A percentile compares a stretch with the other conserved stretches of the same genome.
phyloP scores from a whole-genome alignment of 1,140 invertebrate genomes.

The Drosophila obscura region DNA sequence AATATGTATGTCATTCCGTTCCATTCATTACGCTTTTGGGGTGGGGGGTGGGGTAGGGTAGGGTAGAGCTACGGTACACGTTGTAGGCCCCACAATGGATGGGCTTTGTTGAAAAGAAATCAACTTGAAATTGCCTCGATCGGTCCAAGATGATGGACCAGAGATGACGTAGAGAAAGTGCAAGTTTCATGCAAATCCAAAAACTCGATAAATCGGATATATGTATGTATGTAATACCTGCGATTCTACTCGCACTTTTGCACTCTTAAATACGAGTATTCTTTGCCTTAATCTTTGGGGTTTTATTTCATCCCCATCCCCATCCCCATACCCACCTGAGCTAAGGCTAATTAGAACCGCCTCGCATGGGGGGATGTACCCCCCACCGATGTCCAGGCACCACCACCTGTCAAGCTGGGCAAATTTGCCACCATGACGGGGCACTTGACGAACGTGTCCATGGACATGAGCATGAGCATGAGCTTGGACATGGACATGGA shows the following conservation, averaged over 20 bases:
- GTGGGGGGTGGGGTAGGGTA: too few species aligned
- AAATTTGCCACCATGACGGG: constrained; percentile 48
- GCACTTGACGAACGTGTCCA: constrained; percentile 24
- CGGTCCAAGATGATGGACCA: constrained; percentile 4
- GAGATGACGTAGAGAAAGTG: constrained; percentile 34
- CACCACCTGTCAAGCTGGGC: constrained; percentile 50
- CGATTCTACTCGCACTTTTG: too few species aligned
- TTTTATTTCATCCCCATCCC: constrained; percentile 13
- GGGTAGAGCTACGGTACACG: background rate
- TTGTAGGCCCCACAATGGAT: constrained; percentile 36
- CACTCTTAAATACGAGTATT: too few species aligned
- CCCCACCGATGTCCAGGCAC: constrained; percentile 10
- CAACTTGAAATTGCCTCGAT: constrained; percentile 42
- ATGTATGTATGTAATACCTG: too few species aligned
- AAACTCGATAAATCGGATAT: background rate
- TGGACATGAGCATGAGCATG: constrained; percentile 31
- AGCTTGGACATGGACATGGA: constrained; percentile 29
- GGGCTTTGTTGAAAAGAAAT: constrained; percentile 45
- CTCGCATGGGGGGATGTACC: constrained; percentile 3
- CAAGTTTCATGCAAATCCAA: constrained; percentile 29
- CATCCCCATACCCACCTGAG: constrained; percentile 4
- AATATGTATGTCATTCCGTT: constrained; percentile 62
- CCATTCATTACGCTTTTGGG: constrained; percentile 45
- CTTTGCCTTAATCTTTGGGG: background rate
- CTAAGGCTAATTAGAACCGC: constrained; percentile 37